A percentile compares a stretch with the other conserved stretches of the same genome.
Evolutionary conservation across 2,113 vertebrate species (phyloP).

Genomic region (Antigone vipio): DNA sequence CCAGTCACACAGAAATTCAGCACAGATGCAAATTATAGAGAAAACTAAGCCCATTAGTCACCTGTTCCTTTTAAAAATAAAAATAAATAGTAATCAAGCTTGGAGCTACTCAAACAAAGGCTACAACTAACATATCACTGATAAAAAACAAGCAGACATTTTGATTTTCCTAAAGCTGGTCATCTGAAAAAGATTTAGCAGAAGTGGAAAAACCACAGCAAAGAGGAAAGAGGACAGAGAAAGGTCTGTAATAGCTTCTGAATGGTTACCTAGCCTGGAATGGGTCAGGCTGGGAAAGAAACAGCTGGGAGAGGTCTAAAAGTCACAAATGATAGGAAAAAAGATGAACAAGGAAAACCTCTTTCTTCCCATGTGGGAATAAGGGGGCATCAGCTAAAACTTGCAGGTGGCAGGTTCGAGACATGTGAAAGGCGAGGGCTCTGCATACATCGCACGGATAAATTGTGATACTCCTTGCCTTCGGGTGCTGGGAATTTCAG

Average conservation of each 20-base stretch:
- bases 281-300: background rate
- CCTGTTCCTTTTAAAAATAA: background rate
- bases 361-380: background rate
- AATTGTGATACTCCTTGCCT: background rate
- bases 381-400: background rate
- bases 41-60: background rate
- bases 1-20: background rate
- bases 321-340: background rate
- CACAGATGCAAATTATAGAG: background rate
- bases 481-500: background rate
- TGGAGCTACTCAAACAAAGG: background rate
- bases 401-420: background rate
- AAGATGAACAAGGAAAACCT: background rate
- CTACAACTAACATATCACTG: background rate
- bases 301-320: background rate
- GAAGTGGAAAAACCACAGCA: background rate
- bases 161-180: background rate
- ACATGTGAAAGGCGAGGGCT: background rate
- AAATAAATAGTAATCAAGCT: background rate
- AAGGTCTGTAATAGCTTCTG: background rate
- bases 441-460: rapidly evolving
- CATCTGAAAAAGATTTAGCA: background rate
- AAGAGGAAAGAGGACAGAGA: background rate
- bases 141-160: background rate
- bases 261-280: background rate